A percentile compares a stretch with the other conserved stretches of the same genome.
Evolutionary conservation across 2,797 vertebrate species (phyloP).

Genomic region (Eulemur coronatus): DNA sequence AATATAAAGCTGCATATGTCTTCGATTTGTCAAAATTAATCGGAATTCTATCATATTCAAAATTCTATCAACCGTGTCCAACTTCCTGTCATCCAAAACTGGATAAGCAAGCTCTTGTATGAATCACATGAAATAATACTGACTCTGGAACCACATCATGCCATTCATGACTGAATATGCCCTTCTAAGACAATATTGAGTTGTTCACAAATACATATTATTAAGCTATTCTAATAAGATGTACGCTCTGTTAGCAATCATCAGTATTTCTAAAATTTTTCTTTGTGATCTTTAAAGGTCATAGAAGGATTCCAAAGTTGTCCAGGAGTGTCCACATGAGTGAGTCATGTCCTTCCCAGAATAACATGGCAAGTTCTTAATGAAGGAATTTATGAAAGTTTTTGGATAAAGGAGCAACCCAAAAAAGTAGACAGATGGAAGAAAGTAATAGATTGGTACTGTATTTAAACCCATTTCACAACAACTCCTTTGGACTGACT

Average conservation of each 20-base stretch:
- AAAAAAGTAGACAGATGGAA: not conserved
- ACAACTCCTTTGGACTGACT: not conserved
- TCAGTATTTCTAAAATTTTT: not conserved
- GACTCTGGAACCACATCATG: not conserved
- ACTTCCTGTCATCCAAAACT: not conserved
- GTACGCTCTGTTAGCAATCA: not conserved
- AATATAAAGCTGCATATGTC: not conserved
- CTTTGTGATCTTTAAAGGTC: not conserved
- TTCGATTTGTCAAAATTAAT: conserved; percentile 31
- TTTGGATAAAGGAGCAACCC: not conserved
- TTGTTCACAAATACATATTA: not conserved
- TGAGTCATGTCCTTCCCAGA: not conserved
- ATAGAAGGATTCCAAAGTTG: not conserved
- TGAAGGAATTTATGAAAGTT: not conserved
- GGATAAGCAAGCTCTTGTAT: not conserved
- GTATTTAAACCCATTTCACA: not conserved
- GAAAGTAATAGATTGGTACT: not conserved
- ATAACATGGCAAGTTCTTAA: not conserved
- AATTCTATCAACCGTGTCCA: not conserved
- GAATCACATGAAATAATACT: not conserved
- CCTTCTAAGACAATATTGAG: not conserved
- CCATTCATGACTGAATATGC: not conserved
- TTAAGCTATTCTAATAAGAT: not conserved
- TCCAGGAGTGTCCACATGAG: not conserved
- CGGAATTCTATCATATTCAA: not conserved